Percentiles rank a stretch among this genome's conserved stretches.
phyloP scores from a whole-genome alignment of 2,113 vertebrate genomes.

The Hemibagrus wyckioides region DNA sequence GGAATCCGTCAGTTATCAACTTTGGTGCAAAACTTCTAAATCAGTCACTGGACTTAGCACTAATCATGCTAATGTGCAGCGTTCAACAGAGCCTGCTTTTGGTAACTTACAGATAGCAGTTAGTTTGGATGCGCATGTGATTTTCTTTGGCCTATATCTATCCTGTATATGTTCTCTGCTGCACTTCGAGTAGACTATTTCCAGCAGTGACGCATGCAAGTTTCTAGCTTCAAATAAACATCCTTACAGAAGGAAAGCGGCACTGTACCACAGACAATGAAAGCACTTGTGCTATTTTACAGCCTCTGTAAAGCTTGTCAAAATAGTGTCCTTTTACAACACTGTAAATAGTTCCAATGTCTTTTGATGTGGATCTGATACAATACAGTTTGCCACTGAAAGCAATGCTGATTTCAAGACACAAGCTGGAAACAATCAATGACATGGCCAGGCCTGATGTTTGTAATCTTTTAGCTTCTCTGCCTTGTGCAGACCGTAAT shows the following conservation, averaged over 20 bases:
- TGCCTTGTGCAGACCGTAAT: not conserved
- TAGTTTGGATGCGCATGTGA: not conserved
- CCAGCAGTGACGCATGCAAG: not conserved
- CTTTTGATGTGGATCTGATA: not conserved
- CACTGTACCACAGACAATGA: not conserved
- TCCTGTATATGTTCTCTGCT: not conserved
- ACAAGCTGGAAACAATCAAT: not conserved
- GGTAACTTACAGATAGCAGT: not conserved
- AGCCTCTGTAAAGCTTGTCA: not conserved
- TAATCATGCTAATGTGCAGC: too few relatives aligned
- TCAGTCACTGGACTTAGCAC: not conserved
- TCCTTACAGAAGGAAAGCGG: not conserved
- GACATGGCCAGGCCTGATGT: not conserved
- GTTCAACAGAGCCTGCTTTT: not conserved
- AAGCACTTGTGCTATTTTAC: not conserved
- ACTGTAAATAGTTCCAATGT: not conserved
- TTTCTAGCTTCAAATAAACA: not conserved
- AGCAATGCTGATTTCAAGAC: not conserved
- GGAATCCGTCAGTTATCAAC: not conserved
- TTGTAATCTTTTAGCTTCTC: slow-evolving; percentile 24
- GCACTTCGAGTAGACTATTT: not conserved
- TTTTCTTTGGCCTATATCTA: not conserved
- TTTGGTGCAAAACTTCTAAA: not conserved
- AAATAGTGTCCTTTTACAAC: not conserved
- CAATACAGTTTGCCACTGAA: not conserved